Evolutionary conservation across 2,797 vertebrate genomes (phyloP).

Genomic region (Gobionotothen gibberifrons): DNA sequence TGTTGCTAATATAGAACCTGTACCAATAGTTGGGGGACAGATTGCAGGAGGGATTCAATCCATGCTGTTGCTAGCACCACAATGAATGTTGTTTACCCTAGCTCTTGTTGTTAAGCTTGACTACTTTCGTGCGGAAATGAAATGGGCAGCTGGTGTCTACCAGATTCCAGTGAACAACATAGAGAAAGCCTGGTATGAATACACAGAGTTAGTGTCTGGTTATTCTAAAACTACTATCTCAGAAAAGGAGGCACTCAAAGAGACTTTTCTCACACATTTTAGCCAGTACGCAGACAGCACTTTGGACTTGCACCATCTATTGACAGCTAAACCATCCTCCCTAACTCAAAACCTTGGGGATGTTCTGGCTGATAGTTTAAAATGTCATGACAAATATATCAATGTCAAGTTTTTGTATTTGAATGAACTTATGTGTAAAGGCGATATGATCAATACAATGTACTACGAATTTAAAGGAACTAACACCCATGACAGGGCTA

Average conservation of each 20-base stretch:
- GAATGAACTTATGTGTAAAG: conserved; percentile 8
- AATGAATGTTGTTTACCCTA: no score
- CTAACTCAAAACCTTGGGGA: conserved; percentile 13
- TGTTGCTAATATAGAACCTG: no score
- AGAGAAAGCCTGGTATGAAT: conserved; percentile 21
- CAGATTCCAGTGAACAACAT: conserved; percentile 4
- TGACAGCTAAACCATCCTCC: conserved; percentile 1
- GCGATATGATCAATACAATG: background rate
- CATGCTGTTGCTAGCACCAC: no score
- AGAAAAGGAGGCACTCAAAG: background rate
- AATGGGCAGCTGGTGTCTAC: conserved; percentile 18
- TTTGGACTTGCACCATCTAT: background rate
- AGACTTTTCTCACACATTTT: background rate
- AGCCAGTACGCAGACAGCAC: conserved; percentile 7
- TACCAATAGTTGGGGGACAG: no score
- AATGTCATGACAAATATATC: conserved; percentile 33
- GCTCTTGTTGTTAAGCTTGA: conserved; percentile 5
- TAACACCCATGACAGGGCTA: background rate
- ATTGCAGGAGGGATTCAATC: no score
- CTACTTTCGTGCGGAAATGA: background rate
- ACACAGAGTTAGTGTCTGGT: background rate
- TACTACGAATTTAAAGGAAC: background rate
- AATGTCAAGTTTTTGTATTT: conserved; percentile 15
- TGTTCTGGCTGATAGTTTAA: conserved; percentile 2
- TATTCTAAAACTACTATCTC: background rate